Conservation (phyloP, 92 coral and sea anemone species). For the Parazoanthus darwini region DNA sequence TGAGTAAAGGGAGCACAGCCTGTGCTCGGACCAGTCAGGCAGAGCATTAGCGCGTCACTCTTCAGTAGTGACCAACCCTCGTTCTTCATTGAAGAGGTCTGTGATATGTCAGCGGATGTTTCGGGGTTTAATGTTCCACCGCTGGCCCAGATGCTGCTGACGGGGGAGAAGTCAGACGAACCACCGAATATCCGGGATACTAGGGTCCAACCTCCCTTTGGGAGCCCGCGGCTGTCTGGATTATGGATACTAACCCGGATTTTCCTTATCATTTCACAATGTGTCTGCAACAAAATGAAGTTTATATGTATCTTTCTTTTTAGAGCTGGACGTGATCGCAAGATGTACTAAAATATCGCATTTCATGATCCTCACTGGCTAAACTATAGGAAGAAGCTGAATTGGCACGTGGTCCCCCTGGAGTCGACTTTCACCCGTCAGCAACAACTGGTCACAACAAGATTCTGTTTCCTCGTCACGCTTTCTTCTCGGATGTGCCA, state of each 20-base stretch:
- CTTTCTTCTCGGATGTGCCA: no score
- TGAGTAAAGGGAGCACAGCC: conserved; percentile 91
- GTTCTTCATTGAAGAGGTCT: conserved; percentile 84
- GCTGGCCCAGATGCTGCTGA: conserved; percentile 94
- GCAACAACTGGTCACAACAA: conserved; percentile 79
- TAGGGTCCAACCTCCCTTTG: conserved; percentile 91
- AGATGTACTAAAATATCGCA: no score
- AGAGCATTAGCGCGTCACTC: conserved; percentile 64
- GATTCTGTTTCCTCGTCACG: conserved; percentile 1
- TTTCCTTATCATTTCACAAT: conserved; percentile 79
- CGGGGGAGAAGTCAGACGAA: conserved; percentile 81
- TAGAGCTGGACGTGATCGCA: background rate
- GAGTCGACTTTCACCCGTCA: conserved; percentile 61
- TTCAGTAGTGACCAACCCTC: conserved; percentile 74
- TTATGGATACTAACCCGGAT: conserved; percentile 70
- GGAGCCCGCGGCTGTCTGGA: conserved; percentile 74
- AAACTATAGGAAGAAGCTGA: background rate
- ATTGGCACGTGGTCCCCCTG: background rate
- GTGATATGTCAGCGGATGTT: conserved; percentile 73
- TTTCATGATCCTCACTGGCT: background rate
- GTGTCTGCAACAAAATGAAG: conserved; percentile 73
- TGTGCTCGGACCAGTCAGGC: conserved; percentile 73
- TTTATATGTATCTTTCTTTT: background rate
- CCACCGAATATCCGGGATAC: conserved; percentile 79
- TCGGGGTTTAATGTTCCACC: conserved; percentile 64